Conservation (phyloP, 2,888 invertebrate species). For the Platypus cylindrus region DNA sequence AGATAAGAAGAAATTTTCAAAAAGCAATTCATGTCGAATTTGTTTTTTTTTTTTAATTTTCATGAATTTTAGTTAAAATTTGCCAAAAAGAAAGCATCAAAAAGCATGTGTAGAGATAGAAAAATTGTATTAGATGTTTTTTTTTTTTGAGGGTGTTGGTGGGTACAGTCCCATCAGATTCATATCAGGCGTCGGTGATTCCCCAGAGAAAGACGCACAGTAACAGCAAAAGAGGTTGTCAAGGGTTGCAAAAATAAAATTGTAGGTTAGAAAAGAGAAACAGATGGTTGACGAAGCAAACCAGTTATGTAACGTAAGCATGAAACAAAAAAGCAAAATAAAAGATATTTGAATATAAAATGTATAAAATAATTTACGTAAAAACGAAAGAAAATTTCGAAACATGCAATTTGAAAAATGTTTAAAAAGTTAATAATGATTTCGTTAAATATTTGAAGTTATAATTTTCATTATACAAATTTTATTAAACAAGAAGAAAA, state of each 20-base stretch:
- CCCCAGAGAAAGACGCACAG: slow-evolving; percentile 20
- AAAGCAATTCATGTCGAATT: too few relatives aligned
- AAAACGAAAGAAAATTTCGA: too few relatives aligned
- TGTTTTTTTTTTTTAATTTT: slow-evolving; percentile 13
- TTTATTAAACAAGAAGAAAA: slow-evolving; percentile 2
- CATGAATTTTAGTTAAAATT: too few relatives aligned
- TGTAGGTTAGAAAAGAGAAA: slow-evolving; percentile 9
- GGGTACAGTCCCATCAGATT: slow-evolving; percentile 28
- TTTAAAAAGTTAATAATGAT: too few relatives aligned
- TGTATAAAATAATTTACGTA: slow-evolving; percentile 3
- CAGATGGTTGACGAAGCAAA: slow-evolving; percentile 14
- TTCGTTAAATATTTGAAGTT: too few relatives aligned
- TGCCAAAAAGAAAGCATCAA: slow-evolving; percentile 10
- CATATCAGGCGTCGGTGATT: slow-evolving; percentile 15
- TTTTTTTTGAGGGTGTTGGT: slow-evolving; percentile 27
- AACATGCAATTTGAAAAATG: too few relatives aligned
- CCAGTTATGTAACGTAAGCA: slow-evolving; percentile 31
- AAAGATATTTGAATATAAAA: too few relatives aligned
- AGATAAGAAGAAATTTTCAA: too few relatives aligned
- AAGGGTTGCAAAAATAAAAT: slow-evolving; percentile 10
- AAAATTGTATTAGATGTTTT: too few relatives aligned
- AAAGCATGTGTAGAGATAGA: slow-evolving; percentile 10
- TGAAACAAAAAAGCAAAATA: slow-evolving; percentile 36
- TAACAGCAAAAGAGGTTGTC: slow-evolving; percentile 16
- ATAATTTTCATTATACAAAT: too few relatives aligned